Evolutionary conservation across 1,140 invertebrate species (phyloP).

Genomic region (Bradysia coprophila): DNA sequence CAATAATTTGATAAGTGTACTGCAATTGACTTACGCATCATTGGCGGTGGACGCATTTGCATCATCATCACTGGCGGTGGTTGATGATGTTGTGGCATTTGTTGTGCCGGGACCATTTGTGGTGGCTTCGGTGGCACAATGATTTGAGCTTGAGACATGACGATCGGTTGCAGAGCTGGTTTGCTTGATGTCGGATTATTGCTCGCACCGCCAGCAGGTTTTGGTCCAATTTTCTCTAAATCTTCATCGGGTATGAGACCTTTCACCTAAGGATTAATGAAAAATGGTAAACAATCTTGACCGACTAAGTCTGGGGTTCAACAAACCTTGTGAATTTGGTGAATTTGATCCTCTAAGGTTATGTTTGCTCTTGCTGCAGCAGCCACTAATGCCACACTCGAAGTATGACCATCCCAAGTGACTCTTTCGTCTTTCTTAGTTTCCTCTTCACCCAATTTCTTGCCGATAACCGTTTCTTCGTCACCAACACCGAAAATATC

Average conservation of each 20-base stretch:
- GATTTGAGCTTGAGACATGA: conserved; percentile 12
- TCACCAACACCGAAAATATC: conserved; percentile 99
- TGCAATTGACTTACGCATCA: no score
- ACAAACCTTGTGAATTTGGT: conserved; percentile 80
- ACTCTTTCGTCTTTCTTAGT: conserved; percentile 74
- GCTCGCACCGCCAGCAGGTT: conserved; percentile 34
- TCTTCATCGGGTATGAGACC: conserved; percentile 84
- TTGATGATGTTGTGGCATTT: conserved; percentile 19
- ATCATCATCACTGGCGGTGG: conserved; percentile 43
- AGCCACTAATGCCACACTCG: conserved; percentile 80
- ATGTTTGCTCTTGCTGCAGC: conserved; percentile 86
- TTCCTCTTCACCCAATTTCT: conserved; percentile 96
- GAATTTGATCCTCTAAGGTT: conserved; percentile 91
- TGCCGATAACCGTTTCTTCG: conserved; percentile 97
- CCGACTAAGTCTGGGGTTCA: no score
- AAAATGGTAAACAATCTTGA: conserved; percentile 1
- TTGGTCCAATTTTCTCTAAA: conserved; percentile 79
- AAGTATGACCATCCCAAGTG: conserved; percentile 97
- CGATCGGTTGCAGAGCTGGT: conserved; percentile 25
- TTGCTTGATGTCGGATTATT: conserved; percentile 11
- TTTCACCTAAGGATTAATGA: conserved; percentile 36
- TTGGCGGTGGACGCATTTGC: conserved; percentile 37
- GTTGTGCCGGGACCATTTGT: conserved; percentile 17
- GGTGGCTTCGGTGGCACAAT: conserved; percentile 20
- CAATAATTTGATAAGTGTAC: no score